phyloP scores from a whole-genome alignment of 2,888 invertebrate species.

The Notodonta dromedarius region DNA sequence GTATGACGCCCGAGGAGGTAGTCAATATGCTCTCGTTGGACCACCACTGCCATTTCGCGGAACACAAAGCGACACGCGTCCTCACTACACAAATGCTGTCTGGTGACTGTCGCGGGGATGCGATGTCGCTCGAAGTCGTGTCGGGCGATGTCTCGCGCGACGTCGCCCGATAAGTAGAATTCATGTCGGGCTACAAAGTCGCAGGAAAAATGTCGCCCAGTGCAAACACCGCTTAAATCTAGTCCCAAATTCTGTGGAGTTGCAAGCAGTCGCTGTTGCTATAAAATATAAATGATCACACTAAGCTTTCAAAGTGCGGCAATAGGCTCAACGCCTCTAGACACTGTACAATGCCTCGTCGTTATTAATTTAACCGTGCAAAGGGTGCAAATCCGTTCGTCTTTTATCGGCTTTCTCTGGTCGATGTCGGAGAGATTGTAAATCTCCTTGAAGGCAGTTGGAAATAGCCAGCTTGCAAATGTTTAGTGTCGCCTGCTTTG shows the following conservation, averaged over 20 bases:
- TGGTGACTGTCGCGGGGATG: too few relatives aligned
- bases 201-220: neutral
- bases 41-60: too few relatives aligned
- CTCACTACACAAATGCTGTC: too few relatives aligned
- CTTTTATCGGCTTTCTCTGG: neutral
- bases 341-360: neutral
- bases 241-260: neutral
- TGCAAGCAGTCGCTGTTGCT: neutral
- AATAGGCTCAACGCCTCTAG: neutral
- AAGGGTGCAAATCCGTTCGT: constrained; percentile 1
- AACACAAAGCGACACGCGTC: too few relatives aligned
- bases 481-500: neutral
- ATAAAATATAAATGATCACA: neutral
- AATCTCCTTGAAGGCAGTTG: neutral
- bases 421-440: neutral
- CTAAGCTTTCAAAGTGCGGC: neutral
- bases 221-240: neutral
- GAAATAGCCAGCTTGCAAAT: neutral
- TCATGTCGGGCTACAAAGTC: neutral
- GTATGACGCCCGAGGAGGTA: too few relatives aligned
- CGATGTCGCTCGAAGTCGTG: too few relatives aligned
- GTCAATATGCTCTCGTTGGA: too few relatives aligned
- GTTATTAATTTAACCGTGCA: constrained; percentile 3
- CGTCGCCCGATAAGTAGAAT: too few relatives aligned
- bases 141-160: too few relatives aligned